phyloP scores from a whole-genome alignment of 2,797 vertebrate genomes.

The Lepidocolaptes lacrymiger region DNA sequence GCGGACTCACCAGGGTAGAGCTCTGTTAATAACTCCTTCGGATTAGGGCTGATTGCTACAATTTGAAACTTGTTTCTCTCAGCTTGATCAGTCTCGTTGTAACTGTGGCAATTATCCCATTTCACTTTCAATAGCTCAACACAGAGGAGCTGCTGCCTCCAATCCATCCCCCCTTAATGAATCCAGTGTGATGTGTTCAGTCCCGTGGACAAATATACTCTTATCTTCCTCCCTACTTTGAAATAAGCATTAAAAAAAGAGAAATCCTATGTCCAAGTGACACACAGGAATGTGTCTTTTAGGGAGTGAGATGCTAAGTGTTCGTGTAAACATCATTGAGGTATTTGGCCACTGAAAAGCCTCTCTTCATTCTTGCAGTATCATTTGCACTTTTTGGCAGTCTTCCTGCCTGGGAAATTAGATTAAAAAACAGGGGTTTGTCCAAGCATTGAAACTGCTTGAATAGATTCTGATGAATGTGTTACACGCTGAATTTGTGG shows the following conservation, averaged over 20 bases:
- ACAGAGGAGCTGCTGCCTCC: slow-evolving; percentile 68
- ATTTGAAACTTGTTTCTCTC: slow-evolving; percentile 86
- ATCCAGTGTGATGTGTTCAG: slow-evolving; percentile 29
- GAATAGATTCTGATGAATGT: slow-evolving; percentile 63
- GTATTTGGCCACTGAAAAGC: slow-evolving; percentile 17
- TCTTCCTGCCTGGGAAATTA: slow-evolving; percentile 64
- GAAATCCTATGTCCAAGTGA: neutral
- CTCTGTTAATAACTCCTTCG: slow-evolving; percentile 82
- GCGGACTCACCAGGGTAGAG: slow-evolving; percentile 79
- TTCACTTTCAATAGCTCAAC: slow-evolving; percentile 78
- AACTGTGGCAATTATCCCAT: slow-evolving; percentile 83
- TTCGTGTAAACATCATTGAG: neutral
- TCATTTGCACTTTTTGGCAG: slow-evolving; percentile 65
- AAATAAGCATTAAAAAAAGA: slow-evolving; percentile 16
- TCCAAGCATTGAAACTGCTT: slow-evolving; percentile 55
- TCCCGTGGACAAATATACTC: slow-evolving; percentile 31
- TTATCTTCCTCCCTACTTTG: neutral
- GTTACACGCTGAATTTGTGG: slow-evolving; percentile 23
- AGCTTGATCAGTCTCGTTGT: slow-evolving; percentile 83
- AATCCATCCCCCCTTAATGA: slow-evolving; percentile 76
- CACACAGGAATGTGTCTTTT: slow-evolving; percentile 1
- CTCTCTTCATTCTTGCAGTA: slow-evolving; percentile 35
- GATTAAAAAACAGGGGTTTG: slow-evolving; percentile 55
- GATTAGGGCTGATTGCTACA: slow-evolving; percentile 85
- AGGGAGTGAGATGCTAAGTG: slow-evolving; percentile 16